These are phyloP conservation scores for Cotesia vestalis DNA, from an alignment of 1,140 invertebrate species.

Conservation along the genomic window DNA sequence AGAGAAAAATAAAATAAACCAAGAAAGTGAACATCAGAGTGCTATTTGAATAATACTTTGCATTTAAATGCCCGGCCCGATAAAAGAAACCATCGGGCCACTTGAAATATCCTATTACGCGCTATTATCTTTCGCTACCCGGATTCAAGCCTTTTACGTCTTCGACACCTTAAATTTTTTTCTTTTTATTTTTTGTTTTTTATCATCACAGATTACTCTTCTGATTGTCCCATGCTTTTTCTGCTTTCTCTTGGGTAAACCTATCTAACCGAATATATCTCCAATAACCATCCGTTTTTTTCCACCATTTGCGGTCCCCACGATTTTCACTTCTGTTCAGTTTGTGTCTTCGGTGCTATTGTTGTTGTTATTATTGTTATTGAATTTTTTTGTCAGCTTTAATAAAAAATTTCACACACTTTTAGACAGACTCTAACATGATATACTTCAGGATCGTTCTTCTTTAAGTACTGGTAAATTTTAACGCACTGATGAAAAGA, in stretches of 20 bases:
- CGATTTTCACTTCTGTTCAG: not conserved
- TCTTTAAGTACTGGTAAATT: too few species aligned
- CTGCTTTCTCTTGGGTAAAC: slow-evolving; percentile 7
- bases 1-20: slow-evolving; percentile 23
- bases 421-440: too few species aligned
- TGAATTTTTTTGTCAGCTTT: too few species aligned
- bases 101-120: slow-evolving; percentile 62
- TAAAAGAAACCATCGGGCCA: slow-evolving; percentile 59
- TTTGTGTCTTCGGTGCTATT: not conserved
- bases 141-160: slow-evolving; percentile 39
- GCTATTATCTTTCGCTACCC: slow-evolving; percentile 53
- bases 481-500: too few species aligned
- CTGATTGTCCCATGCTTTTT: not conserved
- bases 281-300: slow-evolving; percentile 14
- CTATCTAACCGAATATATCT: slow-evolving; percentile 25
- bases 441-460: too few species aligned
- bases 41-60: slow-evolving; percentile 65
- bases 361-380: not conserved
- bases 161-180: slow-evolving; percentile 30
- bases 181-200: slow-evolving; percentile 9
- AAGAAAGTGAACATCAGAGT: slow-evolving; percentile 34
- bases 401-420: too few species aligned
- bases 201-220: slow-evolving; percentile 21
- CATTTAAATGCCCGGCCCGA: slow-evolving; percentile 60
- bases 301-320: slow-evolving; percentile 11